Base-by-base conservation (phyloP, 2,888 invertebrate species). In the Amaurobius ferox region DNA sequence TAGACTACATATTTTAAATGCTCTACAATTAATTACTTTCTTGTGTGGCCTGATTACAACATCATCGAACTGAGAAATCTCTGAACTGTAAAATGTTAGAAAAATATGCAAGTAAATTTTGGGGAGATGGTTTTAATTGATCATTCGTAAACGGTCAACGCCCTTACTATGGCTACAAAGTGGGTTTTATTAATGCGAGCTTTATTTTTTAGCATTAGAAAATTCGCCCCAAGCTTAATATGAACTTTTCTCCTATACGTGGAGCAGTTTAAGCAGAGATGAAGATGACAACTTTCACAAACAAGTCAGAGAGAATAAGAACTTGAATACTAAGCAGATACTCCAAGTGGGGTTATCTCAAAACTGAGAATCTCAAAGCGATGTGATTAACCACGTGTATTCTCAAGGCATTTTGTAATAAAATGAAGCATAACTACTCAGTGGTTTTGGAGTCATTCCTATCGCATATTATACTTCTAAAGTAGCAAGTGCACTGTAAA, bases 311-410 rank as follows among this genome's bases (percentile, higher is more conserved):
- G 28, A 32, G 79, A 71, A 71, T 30, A 61, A 78, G 61, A 70
- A n/a, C 70, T 78, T 79, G 79, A 71, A 79, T 79, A 72, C 72
- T 72, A 79, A 79, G 32, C 23, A 79, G 79, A 35, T 70, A 68
- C 32, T 78, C 29, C 28, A 11, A n/a, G 29, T 79, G 79, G 79
- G 72, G 72, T 79, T 71, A 70, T 78, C 79, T 79, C 64, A 79
- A 79, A 64, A 79, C 62, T 71, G 39, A 79, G 71, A 71, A 13
- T 19, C 7, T 23, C 1, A 16, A 32, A 16, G 16, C 6, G 44
- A 5, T 13, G 16, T 44, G 44, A 16, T 44, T 11, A 44, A 44
- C 44, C 16, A 16, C 2, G 16, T 13, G 16, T 44, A 44, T 13
- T 44, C 16, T 5, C 35, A 5, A 44, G 16, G 44, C 9, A 7